phyloP scores from a whole-genome alignment of 2,888 invertebrate species.

The Nebria salina region DNA sequence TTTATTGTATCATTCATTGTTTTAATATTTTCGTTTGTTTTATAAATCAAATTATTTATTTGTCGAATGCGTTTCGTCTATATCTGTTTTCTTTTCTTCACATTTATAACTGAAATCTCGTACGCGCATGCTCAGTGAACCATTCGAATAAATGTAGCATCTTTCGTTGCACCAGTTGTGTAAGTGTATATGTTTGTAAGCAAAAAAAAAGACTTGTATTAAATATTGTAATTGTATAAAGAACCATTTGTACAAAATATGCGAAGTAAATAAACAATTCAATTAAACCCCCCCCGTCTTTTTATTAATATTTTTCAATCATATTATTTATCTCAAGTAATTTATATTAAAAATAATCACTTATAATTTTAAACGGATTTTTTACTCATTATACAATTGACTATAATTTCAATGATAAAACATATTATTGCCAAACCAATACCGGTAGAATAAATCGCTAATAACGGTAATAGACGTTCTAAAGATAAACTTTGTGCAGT shows the following conservation, averaged over 20 bases:
- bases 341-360: background rate
- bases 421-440: slow-evolving; percentile 20
- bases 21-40: slow-evolving; percentile 23
- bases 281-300: background rate
- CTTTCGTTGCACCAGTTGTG: slow-evolving; percentile 22
- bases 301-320: background rate
- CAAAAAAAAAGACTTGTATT: slow-evolving; percentile 27
- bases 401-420: slow-evolving; percentile 30
- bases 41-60: slow-evolving; percentile 37
- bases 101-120: slow-evolving; percentile 6
- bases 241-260: slow-evolving; percentile 39
- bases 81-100: slow-evolving; percentile 24
- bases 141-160: slow-evolving; percentile 25
- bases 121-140: slow-evolving; percentile 26
- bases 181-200: slow-evolving; percentile 30
- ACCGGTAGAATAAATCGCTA: slow-evolving; percentile 28
- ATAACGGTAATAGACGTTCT: slow-evolving; percentile 22
- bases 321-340: no score
- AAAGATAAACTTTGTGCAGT: slow-evolving; percentile 22
- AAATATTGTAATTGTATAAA: slow-evolving; percentile 35
- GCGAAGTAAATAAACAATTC: slow-evolving; percentile 26
- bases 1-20: slow-evolving; percentile 19
- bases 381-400: background rate
- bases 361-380: background rate
- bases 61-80: slow-evolving; percentile 9